Evolutionary conservation across 1,140 invertebrate genomes (phyloP), one percentile per base, ranked within the genome.

Genomic region (Panagrolaimus sp.): DNA sequence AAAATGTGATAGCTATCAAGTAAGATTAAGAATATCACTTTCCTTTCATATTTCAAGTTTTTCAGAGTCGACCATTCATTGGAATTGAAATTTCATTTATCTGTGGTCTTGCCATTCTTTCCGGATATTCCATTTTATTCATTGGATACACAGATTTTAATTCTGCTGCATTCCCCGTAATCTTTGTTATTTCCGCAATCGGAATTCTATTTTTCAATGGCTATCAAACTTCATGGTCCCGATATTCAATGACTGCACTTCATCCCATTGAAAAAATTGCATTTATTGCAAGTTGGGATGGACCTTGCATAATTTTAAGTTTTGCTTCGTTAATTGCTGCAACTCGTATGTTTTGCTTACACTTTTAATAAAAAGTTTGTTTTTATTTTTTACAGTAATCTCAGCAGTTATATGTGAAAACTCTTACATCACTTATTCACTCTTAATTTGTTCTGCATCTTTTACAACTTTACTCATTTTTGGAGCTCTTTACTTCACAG

Each of bases 221-320:
- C 21, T 68, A 74, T 68, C 14, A 21, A 32, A 10, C 47, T 14
- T 21, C 71, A 1, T 77, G 71, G 72, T 43, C 66, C 14, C 69
- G 76, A 14, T 77, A 77, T 45, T 71, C 69, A 2, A 45, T 69
- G 24, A 65, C 74, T n/a, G 72, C 75, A 12, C 45, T 77, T 26
- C 75, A 77, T 68, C 75, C 75, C 14, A 67, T 68, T 32, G 75
- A 77, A 58, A 77, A 77, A 52, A 44, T 77, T 63, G 72, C 69
- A 6, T 75, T 75, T 32, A 47, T 75, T 44, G 48, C 71, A 38
- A 66, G 62, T 17, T 75, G 73, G 73, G 73, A 75, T 55, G 73
- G 73, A 4, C 73, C 72, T 21, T 48, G 43, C 24, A 38, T 68
- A n/a, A 44, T 73, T 26, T 38, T 71, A 5, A 67, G 71, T 14